These are phyloP conservation scores for Hypsibius dujardini DNA, from an alignment of 1,140 invertebrate species.

Conservation along the genomic window DNA sequence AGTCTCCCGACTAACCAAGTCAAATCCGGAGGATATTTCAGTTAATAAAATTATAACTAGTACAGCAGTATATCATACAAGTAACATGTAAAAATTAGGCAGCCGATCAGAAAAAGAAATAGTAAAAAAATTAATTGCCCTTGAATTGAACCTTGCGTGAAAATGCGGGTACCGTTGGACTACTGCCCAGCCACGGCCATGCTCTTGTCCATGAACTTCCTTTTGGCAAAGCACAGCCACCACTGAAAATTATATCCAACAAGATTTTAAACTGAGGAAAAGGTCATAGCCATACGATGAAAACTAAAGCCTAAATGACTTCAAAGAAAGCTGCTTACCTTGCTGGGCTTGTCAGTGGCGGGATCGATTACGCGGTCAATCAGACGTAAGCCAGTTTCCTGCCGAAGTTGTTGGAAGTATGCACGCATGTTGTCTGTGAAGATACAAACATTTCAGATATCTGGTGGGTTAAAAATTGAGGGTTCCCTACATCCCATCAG, in stretches of 20 bases:
- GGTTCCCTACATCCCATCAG: slow-evolving; percentile 19
- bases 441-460: slow-evolving; percentile 28
- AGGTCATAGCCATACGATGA: neutral
- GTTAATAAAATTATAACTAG: no score
- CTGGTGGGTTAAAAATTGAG: neutral
- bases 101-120: no score
- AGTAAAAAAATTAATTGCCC: no score
- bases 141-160: no score
- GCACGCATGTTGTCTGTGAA: slow-evolving; percentile 72
- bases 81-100: no score
- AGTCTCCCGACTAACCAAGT: no score
- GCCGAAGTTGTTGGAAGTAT: slow-evolving; percentile 80
- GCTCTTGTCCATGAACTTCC: slow-evolving; percentile 99
- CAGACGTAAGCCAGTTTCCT: slow-evolving; percentile 77
- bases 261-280: no score
- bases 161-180: no score
- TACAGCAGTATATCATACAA: no score
- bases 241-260: slow-evolving; percentile 41
- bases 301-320: neutral
- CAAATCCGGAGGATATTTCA: no score
- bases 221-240: slow-evolving; percentile 98
- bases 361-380: slow-evolving; percentile 75
- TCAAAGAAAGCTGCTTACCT: slow-evolving; percentile 34
- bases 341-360: slow-evolving; percentile 81
- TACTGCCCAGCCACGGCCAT: slow-evolving; percentile 46